These are phyloP conservation scores for Alaudala cheleensis DNA, from an alignment of 2,113 vertebrate genomes.

Conservation along the genomic window DNA sequence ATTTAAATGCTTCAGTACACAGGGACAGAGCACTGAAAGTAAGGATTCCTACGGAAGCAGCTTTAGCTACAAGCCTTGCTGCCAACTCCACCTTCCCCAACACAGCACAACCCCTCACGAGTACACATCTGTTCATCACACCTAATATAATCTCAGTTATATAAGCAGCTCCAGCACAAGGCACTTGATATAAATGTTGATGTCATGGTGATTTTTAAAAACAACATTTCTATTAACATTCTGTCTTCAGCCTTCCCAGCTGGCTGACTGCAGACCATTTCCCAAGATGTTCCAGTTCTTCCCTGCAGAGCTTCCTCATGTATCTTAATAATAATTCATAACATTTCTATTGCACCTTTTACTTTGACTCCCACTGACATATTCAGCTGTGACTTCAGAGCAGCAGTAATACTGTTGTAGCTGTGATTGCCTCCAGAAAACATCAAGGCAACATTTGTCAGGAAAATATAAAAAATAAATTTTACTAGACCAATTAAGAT, in stretches of 20 bases:
- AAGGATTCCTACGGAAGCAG: not conserved
- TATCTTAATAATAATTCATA: slow-evolving; percentile 62
- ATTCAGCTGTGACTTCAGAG: slow-evolving; percentile 27
- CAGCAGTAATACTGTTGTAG: not conserved
- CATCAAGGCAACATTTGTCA: not conserved
- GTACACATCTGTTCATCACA: slow-evolving; percentile 32
- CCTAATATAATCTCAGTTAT: slow-evolving; percentile 31
- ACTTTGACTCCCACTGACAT: slow-evolving; percentile 36
- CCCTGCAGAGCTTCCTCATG: slow-evolving; percentile 39
- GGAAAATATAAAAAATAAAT: not conserved
- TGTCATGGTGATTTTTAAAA: slow-evolving; percentile 52
- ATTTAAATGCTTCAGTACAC: not conserved
- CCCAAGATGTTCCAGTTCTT: slow-evolving; percentile 44
- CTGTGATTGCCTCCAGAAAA: slow-evolving; percentile 3
- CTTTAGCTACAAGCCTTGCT: not conserved
- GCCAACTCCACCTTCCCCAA: not conserved
- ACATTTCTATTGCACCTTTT: slow-evolving; percentile 57
- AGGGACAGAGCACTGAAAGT: not conserved
- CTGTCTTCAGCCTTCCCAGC: slow-evolving; percentile 52
- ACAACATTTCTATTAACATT: slow-evolving; percentile 62
- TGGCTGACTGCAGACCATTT: slow-evolving; percentile 42
- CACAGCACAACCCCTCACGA: not conserved
- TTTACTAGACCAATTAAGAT: not conserved
- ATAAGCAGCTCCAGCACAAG: slow-evolving; percentile 23
- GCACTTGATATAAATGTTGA: slow-evolving; percentile 35